phyloP scores from a whole-genome alignment of 2,888 invertebrate species.

The Nephrotoma guestfalica region DNA sequence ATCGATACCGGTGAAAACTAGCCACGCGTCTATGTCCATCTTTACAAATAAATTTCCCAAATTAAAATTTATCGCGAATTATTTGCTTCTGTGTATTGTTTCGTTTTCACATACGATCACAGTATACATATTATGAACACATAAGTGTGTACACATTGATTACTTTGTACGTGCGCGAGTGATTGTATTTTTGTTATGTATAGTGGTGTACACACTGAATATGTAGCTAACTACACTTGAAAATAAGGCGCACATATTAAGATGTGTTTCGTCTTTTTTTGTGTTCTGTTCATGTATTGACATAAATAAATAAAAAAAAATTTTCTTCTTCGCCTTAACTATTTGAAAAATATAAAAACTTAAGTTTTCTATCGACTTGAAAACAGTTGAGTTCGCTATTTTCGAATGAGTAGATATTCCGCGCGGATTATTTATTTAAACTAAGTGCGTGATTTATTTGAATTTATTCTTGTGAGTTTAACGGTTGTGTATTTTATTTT shows the following conservation, averaged over 20 bases:
- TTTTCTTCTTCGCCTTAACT: not conserved
- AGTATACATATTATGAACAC: not conserved
- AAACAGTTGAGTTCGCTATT: slow-evolving; percentile 5
- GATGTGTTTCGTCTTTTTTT: not conserved
- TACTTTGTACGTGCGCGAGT: not conserved
- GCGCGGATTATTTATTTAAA: not conserved
- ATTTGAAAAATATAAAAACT: not conserved
- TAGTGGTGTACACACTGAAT: not conserved
- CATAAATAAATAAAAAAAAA: not conserved
- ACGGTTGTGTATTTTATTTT: not conserved
- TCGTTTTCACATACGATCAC: not conserved
- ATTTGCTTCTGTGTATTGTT: not conserved
- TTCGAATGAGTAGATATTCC: not conserved
- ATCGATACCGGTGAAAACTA: not conserved
- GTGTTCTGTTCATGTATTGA: not conserved
- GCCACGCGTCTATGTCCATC: not conserved
- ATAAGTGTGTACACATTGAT: not conserved
- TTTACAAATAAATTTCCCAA: not conserved
- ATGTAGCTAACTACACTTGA: not conserved
- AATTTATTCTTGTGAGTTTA: not conserved
- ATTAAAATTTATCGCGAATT: not conserved
- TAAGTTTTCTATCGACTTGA: slow-evolving; percentile 1
- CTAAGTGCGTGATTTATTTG: not conserved
- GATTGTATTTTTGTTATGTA: not conserved
- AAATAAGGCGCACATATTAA: not conserved